These are phyloP conservation scores for Aradophagus sp. DNA, from an alignment of 1,140 invertebrate species.

Conservation along the genomic window DNA sequence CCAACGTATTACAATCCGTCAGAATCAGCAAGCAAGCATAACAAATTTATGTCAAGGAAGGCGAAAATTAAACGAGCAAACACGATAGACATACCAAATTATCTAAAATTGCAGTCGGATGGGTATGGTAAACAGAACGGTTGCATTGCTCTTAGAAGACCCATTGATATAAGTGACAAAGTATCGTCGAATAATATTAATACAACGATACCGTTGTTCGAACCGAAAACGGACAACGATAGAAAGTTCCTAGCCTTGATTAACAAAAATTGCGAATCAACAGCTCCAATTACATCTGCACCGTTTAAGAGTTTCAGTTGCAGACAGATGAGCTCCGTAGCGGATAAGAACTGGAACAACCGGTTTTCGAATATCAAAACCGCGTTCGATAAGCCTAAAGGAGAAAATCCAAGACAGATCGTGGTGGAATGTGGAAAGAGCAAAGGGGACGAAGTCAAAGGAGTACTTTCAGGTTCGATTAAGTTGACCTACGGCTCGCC, in stretches of 20 bases:
- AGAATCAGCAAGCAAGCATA: conserved; percentile 60
- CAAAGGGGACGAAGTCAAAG: conserved; percentile 12
- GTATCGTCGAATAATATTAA: conserved; percentile 57
- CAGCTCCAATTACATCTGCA: conserved; percentile 45
- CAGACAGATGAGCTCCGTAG: conserved; percentile 56
- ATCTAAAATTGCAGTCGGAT: conserved; percentile 68
- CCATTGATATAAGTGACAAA: conserved; percentile 77
- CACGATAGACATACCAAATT: conserved; percentile 90
- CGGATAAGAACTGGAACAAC: conserved; percentile 82
- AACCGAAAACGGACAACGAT: conserved; percentile 89
- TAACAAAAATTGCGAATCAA: conserved; percentile 80
- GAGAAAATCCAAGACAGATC: conserved; percentile 5
- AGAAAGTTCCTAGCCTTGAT: conserved; percentile 88
- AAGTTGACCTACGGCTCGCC: conserved; percentile 33
- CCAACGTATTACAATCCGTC: conserved; percentile 59
- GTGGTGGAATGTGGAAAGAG: conserved; percentile 14
- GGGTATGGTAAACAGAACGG: conserved; percentile 62
- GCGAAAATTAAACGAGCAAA: conserved; percentile 89
- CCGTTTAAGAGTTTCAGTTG: conserved; percentile 66
- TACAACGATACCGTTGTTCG: conserved; percentile 79
- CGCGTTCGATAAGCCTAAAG: conserved; percentile 80
- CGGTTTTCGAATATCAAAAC: conserved; percentile 90
- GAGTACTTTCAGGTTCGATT: conserved; percentile 44
- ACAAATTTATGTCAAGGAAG: conserved; percentile 81
- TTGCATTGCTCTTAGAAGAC: conserved; percentile 75